Percentiles rank a stretch among this genome's conserved stretches.
These are phyloP conservation scores for Climacteris rufus DNA, from an alignment of 2,113 vertebrate species.

Conservation along the genomic window DNA sequence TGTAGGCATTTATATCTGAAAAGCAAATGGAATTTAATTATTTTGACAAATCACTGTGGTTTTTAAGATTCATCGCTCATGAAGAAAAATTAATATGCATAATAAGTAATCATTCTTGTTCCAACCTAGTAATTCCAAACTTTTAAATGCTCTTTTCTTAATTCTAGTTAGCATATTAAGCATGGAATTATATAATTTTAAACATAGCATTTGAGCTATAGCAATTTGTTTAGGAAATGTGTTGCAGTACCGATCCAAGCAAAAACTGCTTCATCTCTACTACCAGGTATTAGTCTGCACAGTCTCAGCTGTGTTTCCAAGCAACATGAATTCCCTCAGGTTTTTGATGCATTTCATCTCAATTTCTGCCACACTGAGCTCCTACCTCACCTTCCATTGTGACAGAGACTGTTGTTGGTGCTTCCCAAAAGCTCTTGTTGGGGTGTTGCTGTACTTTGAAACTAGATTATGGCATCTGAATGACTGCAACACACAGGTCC, in stretches of 20 bases:
- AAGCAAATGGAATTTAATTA: conserved; percentile 51
- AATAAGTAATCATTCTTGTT: conserved; percentile 21
- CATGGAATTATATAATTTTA: neutral
- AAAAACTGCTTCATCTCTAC: neutral
- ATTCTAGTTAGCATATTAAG: conserved; percentile 19
- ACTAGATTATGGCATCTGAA: neutral
- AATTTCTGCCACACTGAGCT: neutral
- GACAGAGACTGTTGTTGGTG: neutral
- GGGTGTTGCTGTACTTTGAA: neutral
- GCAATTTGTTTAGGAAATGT: neutral
- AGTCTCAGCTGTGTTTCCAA: neutral
- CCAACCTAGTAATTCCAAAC: neutral
- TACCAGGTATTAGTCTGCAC: neutral
- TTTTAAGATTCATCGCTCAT: conserved; percentile 41
- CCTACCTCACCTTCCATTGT: neutral
- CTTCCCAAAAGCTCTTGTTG: neutral
- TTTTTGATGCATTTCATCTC: neutral
- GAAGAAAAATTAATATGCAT: conserved; percentile 31
- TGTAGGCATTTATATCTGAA: conserved; percentile 28
- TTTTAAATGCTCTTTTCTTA: conserved; percentile 10
- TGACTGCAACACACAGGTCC: neutral
- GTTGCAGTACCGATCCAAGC: neutral
- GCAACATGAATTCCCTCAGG: neutral
- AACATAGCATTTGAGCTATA: neutral
- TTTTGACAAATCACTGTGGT: conserved; percentile 20